A percentile compares a stretch with the other conserved stretches of the same genome.
Evolutionary conservation across 2,113 vertebrate species (phyloP).

Genomic region (Phainopepla nitens): DNA sequence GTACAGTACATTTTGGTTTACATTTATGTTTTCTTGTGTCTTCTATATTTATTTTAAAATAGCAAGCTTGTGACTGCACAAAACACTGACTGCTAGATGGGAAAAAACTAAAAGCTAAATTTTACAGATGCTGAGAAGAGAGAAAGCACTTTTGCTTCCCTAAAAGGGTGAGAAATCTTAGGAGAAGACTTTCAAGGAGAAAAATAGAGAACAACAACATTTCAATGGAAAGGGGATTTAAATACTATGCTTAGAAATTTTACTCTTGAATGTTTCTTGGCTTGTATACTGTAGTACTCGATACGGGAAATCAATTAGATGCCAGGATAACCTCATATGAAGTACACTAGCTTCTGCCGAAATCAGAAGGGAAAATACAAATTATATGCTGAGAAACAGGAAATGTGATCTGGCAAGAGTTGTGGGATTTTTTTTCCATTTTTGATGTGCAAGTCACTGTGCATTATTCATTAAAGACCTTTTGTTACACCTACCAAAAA

Average conservation of each 20-base stretch:
- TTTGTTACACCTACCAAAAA: not conserved
- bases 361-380: not conserved
- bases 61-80: not conserved
- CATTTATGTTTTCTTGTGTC: not conserved
- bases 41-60: not conserved
- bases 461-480: not conserved
- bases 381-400: not conserved
- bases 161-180: not conserved
- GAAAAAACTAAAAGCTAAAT: not conserved
- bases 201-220: not conserved
- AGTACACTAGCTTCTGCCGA: not conserved
- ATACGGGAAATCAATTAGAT: slow-evolving; percentile 34
- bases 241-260: not conserved
- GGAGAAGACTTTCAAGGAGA: too few species aligned
- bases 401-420: not conserved
- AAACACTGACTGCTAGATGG: not conserved
- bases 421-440: not conserved
- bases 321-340: not conserved
- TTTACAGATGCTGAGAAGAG: not conserved
- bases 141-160: not conserved
- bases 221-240: not conserved
- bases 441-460: not conserved
- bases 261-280: slow-evolving; percentile 19
- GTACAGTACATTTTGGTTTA: not conserved
- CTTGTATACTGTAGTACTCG: not conserved